phyloP scores from a whole-genome alignment of 1,140 invertebrate species.

The Scaptodrosophila lebanonensis region DNA sequence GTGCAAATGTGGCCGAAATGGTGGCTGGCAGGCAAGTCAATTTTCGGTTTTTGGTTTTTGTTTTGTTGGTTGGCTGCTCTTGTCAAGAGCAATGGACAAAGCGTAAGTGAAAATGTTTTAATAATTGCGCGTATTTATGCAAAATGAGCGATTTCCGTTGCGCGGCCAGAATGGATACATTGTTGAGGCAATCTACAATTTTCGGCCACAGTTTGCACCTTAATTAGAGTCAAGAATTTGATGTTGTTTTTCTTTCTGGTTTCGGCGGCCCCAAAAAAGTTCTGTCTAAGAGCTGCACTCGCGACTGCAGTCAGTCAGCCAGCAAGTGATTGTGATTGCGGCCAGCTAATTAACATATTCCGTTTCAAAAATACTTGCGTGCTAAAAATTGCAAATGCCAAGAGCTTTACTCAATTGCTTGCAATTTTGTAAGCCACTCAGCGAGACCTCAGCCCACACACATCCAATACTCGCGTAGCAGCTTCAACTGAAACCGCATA shows the following conservation, averaged over 20 bases:
- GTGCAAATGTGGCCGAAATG: too few species aligned
- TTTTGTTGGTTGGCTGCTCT: too few species aligned
- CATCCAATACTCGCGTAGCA: neutral
- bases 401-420: slow-evolving; percentile 63
- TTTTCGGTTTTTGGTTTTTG: too few species aligned
- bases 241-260: slow-evolving; percentile 16
- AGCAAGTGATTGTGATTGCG: too few species aligned
- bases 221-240: slow-evolving; percentile 52
- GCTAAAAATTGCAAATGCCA: slow-evolving; percentile 72
- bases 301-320: too few species aligned
- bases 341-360: slow-evolving; percentile 64
- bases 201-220: too few species aligned
- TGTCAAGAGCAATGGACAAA: too few species aligned
- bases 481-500: slow-evolving; percentile 5
- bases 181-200: too few species aligned
- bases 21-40: too few species aligned
- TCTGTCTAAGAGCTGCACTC: too few species aligned
- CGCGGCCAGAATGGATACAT: slow-evolving; percentile 30
- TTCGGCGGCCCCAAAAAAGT: neutral
- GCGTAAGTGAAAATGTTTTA: slow-evolving; percentile 68
- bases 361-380: slow-evolving; percentile 60
- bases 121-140: slow-evolving; percentile 66
- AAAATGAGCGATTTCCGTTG: slow-evolving; percentile 71
- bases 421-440: slow-evolving; percentile 45
- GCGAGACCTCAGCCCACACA: slow-evolving; percentile 18